phyloP scores from a whole-genome alignment of 2,888 invertebrate genomes.

The Platycheirus albimanus region DNA sequence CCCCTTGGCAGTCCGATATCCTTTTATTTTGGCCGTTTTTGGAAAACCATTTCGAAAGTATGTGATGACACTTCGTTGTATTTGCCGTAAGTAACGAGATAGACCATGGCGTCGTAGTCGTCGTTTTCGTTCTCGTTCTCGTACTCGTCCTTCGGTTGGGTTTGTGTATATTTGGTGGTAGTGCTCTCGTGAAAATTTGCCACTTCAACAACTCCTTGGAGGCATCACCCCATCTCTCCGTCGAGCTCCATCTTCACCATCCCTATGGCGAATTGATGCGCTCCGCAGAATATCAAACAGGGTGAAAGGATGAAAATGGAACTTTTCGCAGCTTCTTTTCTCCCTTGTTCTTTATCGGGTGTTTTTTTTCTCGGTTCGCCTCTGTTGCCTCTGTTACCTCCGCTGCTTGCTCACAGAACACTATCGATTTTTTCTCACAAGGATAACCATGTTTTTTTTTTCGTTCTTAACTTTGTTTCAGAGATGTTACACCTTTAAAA shows the following conservation, averaged over 20 bases:
- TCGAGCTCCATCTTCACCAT: conserved; percentile 44
- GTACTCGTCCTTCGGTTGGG: conserved; percentile 14
- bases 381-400: conserved; percentile 48
- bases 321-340: conserved; percentile 73
- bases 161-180: conserved; percentile 71
- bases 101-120: conserved; percentile 73
- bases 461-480: conserved; percentile 32
- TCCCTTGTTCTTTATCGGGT: conserved; percentile 68
- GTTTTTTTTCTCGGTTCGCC: conserved; percentile 30
- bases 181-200: conserved; percentile 79
- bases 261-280: conserved; percentile 68
- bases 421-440: conserved; percentile 69
- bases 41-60: conserved; percentile 74
- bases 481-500: conserved; percentile 64
- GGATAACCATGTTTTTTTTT: conserved; percentile 54
- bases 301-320: conserved; percentile 72
- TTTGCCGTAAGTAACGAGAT: conserved; percentile 75
- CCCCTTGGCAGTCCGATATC: conserved; percentile 39
- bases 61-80: conserved; percentile 73
- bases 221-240: conserved; percentile 72
- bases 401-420: conserved; percentile 59
- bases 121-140: conserved; percentile 61
- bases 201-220: conserved; percentile 82
- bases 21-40: conserved; percentile 66
- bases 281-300: conserved; percentile 71